Conservation (phyloP, 92 coral and sea anemone species). For the Porites lobata region DNA sequence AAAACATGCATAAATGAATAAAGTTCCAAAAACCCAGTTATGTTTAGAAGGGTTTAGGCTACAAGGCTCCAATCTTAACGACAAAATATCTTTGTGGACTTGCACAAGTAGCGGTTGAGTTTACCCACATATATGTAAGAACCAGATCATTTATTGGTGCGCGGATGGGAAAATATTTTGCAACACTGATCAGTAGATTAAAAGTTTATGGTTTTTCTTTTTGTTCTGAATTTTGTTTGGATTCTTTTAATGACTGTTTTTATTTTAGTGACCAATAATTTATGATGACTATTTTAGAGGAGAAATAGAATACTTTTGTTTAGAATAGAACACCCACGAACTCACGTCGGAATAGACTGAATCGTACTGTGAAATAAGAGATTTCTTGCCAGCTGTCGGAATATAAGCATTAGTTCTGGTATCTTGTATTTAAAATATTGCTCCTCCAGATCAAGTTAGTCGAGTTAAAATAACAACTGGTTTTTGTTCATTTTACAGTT, state of each 20-base stretch:
- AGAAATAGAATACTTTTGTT: background rate
- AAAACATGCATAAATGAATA: background rate
- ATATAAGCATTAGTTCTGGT: background rate
- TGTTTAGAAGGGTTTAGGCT: background rate
- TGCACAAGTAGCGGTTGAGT: background rate
- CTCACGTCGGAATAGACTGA: background rate
- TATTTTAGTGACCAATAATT: background rate
- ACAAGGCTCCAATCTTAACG: background rate
- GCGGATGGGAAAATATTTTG: background rate
- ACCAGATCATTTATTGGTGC: background rate
- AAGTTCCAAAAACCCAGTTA: background rate
- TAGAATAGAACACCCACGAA: conserved; percentile 31
- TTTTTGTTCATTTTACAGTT: background rate
- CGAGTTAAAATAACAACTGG: conserved; percentile 5
- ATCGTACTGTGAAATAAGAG: background rate
- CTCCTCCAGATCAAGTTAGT: background rate
- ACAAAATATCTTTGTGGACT: too few species aligned
- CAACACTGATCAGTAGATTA: background rate
- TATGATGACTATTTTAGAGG: background rate
- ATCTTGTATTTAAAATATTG: background rate
- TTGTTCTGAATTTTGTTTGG: background rate
- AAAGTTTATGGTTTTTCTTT: background rate
- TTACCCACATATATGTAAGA: background rate
- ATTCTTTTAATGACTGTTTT: background rate
- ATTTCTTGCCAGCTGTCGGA: background rate